Evolutionary conservation across 2,113 vertebrate species (phyloP).

Genomic region (Lepus timidus): DNA sequence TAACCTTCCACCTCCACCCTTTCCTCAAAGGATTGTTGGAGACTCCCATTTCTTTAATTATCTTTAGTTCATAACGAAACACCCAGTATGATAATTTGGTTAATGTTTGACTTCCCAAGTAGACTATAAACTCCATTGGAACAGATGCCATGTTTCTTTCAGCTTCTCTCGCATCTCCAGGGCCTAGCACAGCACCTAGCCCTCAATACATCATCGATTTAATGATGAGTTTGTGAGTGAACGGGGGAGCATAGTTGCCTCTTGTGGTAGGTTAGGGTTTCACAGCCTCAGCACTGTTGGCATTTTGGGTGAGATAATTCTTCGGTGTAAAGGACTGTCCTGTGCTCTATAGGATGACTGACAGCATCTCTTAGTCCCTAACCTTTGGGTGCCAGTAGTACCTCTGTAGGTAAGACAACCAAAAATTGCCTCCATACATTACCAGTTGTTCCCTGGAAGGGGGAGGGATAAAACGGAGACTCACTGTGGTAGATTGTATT

Average conservation of each 20-base stretch:
- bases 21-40: background rate
- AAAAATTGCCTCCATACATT: background rate
- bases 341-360: background rate
- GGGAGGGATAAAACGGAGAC: background rate
- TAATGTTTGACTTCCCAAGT: background rate
- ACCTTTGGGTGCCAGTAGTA: too few relatives aligned
- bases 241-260: background rate
- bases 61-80: conserved; percentile 26
- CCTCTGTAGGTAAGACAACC: background rate
- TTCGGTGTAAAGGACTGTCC: background rate
- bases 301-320: background rate
- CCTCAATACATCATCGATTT: background rate
- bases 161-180: background rate
- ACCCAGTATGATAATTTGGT: background rate
- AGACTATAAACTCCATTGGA: background rate
- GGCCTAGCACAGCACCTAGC: background rate
- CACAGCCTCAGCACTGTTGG: background rate
- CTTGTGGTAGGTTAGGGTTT: background rate
- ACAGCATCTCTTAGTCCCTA: background rate
- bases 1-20: background rate
- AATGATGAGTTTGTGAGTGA: background rate
- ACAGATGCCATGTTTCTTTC: background rate
- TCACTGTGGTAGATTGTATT: background rate
- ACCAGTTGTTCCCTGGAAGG: background rate
- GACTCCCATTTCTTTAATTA: background rate